These are phyloP conservation scores for Puma concolor DNA, from an alignment of 2,113 vertebrate species.

Conservation along the genomic window DNA sequence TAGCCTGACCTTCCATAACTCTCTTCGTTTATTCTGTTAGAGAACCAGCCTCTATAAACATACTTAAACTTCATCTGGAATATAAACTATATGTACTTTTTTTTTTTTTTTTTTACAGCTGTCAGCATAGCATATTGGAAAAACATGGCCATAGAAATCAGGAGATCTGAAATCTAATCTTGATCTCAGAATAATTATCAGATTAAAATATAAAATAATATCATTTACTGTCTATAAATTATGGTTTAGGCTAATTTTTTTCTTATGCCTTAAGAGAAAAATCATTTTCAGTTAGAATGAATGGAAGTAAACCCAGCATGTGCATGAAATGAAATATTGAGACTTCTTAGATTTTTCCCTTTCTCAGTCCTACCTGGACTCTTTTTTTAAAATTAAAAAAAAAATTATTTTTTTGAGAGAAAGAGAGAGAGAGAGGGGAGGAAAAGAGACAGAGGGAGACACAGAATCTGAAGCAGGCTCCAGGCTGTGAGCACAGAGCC, in stretches of 20 bases:
- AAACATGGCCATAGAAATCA: background rate
- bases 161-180: background rate
- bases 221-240: background rate
- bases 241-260: background rate
- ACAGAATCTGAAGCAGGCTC: too few species aligned
- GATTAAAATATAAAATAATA: slow-evolving; percentile 14
- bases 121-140: background rate
- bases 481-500: too few species aligned
- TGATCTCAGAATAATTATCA: slow-evolving; percentile 36
- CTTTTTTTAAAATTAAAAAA: too few species aligned
- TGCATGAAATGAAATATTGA: background rate
- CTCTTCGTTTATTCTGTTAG: background rate
- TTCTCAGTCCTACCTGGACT: background rate
- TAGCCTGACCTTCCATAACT: background rate
- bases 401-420: too few species aligned
- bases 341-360: background rate
- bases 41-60: background rate
- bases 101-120: background rate
- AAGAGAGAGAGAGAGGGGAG: too few species aligned
- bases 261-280: background rate
- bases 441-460: too few species aligned
- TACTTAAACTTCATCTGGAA: background rate
- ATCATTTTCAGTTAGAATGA: background rate
- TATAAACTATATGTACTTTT: background rate
- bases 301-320: background rate